These are phyloP conservation scores for Physocephala rufipes DNA, from an alignment of 2,888 invertebrate species.

Conservation along the genomic window DNA sequence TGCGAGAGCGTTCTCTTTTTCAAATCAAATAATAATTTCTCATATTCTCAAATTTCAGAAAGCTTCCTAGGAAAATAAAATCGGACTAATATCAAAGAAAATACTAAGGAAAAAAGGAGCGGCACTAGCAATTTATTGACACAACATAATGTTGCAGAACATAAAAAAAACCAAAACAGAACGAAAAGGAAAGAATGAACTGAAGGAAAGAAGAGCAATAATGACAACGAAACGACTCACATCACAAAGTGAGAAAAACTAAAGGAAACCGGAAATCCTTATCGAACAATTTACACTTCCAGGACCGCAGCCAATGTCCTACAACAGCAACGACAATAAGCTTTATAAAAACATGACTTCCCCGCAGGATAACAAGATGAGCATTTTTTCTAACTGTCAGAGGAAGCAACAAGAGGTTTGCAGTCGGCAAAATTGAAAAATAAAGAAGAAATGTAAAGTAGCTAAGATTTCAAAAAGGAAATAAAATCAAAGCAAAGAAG, in stretches of 20 bases:
- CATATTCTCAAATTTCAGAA: too few relatives aligned
- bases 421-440: slow-evolving; percentile 14
- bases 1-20: too few relatives aligned
- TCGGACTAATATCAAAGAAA: slow-evolving; percentile 1
- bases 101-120: neutral
- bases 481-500: neutral
- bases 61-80: neutral
- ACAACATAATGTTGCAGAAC: too few relatives aligned
- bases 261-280: slow-evolving; percentile 34
- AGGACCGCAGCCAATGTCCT: slow-evolving; percentile 13
- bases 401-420: slow-evolving; percentile 17
- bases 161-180: neutral
- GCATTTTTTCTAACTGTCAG: neutral
- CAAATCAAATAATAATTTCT: too few relatives aligned
- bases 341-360: neutral
- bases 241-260: neutral
- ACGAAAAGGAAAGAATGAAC: too few relatives aligned
- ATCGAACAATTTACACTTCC: slow-evolving; percentile 39
- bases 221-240: neutral
- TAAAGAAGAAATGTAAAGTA: slow-evolving; percentile 16
- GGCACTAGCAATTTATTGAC: neutral
- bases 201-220: neutral
- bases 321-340: neutral
- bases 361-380: neutral
- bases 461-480: neutral